Conservation (phyloP, 2,797 vertebrate genomes). For the Pelobates cultripes region DNA sequence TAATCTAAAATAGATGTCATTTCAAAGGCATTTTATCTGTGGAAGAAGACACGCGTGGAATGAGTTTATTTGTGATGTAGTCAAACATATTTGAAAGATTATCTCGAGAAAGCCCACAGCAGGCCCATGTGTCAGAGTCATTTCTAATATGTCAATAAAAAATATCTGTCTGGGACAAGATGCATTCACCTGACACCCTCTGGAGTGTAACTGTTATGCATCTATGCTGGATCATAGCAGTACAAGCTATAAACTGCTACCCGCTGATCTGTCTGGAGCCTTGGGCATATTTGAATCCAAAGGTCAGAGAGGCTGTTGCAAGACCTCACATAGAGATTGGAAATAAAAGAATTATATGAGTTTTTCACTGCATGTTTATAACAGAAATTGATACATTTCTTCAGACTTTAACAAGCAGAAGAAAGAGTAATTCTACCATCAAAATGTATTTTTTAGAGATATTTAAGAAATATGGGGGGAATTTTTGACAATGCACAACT, state of each 20-base stretch:
- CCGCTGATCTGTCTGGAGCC: constrained; percentile 1
- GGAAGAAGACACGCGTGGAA: constrained; percentile 1
- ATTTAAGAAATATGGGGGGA: too few species aligned
- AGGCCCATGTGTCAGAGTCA: constrained; percentile 31
- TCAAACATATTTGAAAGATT: constrained; percentile 33
- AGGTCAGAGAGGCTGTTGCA: constrained; percentile 22
- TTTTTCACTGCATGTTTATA: too few species aligned
- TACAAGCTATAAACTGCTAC: not conserved
- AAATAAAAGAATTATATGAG: not conserved
- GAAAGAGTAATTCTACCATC: too few species aligned
- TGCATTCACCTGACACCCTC: constrained; percentile 33
- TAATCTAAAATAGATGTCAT: too few species aligned
- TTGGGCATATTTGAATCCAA: constrained; percentile 9
- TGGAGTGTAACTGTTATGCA: constrained; percentile 16
- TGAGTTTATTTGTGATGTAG: not conserved
- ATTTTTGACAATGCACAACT: too few species aligned
- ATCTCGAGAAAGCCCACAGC: constrained; percentile 17
- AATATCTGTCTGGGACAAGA: constrained; percentile 25
- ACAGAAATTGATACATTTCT: too few species aligned
- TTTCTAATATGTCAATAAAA: constrained; percentile 19
- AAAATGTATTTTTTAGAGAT: too few species aligned
- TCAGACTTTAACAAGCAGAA: too few species aligned
- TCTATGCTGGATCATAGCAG: not conserved
- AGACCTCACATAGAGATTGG: constrained; percentile 3
- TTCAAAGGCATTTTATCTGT: too few species aligned